Conservation (phyloP, 2,797 vertebrate species). For the Mormyrops boulengeri region DNA sequence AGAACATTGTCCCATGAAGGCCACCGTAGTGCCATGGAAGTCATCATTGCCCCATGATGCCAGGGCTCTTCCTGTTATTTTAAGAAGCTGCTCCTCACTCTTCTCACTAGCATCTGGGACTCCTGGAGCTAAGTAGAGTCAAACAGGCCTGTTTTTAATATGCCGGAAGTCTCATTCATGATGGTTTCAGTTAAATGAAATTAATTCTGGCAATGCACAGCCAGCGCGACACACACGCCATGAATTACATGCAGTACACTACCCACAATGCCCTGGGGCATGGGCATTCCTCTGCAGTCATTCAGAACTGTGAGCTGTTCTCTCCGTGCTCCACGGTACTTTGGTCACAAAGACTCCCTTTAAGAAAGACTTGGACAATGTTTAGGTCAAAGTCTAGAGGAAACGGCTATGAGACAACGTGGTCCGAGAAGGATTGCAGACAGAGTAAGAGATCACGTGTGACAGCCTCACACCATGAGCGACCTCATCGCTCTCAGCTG, state of each 20-base stretch:
- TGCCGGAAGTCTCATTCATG: not conserved
- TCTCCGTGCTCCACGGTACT: not conserved
- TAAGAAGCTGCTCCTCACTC: not conserved
- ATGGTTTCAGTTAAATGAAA: not conserved
- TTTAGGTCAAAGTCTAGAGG: not conserved
- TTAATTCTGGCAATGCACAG: not conserved
- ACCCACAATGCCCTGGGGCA: not conserved
- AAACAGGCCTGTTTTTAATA: not conserved
- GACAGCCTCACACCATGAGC: not conserved
- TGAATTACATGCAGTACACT: not conserved
- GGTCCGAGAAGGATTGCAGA: not conserved
- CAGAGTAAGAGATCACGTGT: not conserved
- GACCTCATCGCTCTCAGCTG: not conserved
- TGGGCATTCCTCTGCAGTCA: not conserved
- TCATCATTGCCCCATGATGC: not conserved
- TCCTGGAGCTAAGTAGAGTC: not conserved
- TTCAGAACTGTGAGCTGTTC: not conserved
- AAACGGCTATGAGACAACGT: not conserved
- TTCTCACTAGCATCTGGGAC: not conserved
- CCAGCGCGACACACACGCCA: not conserved
- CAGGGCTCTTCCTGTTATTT: not conserved
- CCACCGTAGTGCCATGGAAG: not conserved
- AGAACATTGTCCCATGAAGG: not conserved
- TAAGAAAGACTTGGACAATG: not conserved
- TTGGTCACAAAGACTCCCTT: not conserved